Percentiles rank a stretch among this genome's conserved stretches.
Evolutionary conservation across 2,113 vertebrate genomes (phyloP).

Genomic region (Chamaetylas fuelleborni): DNA sequence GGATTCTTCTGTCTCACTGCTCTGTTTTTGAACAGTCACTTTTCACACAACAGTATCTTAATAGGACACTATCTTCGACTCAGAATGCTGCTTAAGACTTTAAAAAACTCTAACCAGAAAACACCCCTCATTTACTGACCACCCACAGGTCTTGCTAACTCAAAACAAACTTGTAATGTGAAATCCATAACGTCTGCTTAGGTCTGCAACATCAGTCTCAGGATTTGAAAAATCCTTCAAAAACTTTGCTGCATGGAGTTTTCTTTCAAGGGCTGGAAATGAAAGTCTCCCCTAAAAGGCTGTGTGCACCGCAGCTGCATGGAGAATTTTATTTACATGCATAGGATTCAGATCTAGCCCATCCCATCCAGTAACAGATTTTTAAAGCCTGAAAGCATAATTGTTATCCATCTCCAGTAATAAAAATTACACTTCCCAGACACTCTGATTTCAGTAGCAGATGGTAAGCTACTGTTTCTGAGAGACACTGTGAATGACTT

Average conservation of each 20-base stretch:
- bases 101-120: not conserved
- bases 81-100: not conserved
- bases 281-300: not conserved
- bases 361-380: not conserved
- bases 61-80: not conserved
- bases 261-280: not conserved
- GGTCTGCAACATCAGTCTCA: not conserved
- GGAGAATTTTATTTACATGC: not conserved
- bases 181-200: not conserved
- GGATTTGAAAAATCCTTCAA: not conserved
- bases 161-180: not conserved
- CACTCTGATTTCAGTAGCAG: conserved; percentile 13
- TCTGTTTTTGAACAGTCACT: not conserved
- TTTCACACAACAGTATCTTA: not conserved
- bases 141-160: not conserved
- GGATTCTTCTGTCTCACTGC: not conserved
- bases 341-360: not conserved
- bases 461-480: not conserved
- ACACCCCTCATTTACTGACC: not conserved
- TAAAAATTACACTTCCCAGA: not conserved
- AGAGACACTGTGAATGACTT: not conserved
- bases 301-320: not conserved
- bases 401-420: not conserved
- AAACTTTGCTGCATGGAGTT: not conserved
- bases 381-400: not conserved